Evolutionary conservation across 2,888 invertebrate genomes (phyloP).

Genomic region (Microctonus hyperodae): DNA sequence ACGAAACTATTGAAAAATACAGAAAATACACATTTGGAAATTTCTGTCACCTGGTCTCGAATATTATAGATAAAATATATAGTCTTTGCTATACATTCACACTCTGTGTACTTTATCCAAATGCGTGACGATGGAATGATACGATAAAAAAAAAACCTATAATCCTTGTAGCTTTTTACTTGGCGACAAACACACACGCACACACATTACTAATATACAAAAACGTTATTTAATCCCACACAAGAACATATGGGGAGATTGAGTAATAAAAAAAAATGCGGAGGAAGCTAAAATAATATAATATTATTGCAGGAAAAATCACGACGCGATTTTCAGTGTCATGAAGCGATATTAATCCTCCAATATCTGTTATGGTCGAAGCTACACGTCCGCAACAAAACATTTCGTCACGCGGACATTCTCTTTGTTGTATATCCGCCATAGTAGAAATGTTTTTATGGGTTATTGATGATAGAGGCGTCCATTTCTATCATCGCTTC

Average conservation of each 20-base stretch:
- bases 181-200: background rate
- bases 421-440: slow-evolving; percentile 30
- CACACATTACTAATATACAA: no score
- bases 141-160: slow-evolving; percentile 1
- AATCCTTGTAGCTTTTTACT: slow-evolving; percentile 20
- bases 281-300: background rate
- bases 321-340: slow-evolving; percentile 24
- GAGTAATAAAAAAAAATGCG: slow-evolving; percentile 9
- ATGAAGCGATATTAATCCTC: slow-evolving; percentile 29
- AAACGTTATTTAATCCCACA: slow-evolving; percentile 17
- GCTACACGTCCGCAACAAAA: slow-evolving; percentile 17
- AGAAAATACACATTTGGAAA: background rate
- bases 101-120: slow-evolving; percentile 1
- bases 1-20: background rate
- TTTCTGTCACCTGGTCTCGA: slow-evolving; percentile 10
- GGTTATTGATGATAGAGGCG: slow-evolving; percentile 55
- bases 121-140: slow-evolving; percentile 32
- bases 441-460: slow-evolving; percentile 47
- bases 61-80: background rate
- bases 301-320: slow-evolving; percentile 16
- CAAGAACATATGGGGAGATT: background rate
- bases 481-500: slow-evolving; percentile 30
- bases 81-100: background rate
- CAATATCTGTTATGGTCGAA: slow-evolving; percentile 3
- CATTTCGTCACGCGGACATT: slow-evolving; percentile 38